Evolutionary conservation across 2,113 vertebrate genomes (phyloP), one percentile per base, ranked within the genome.

Genomic region (Tamias sibiricus): DNA sequence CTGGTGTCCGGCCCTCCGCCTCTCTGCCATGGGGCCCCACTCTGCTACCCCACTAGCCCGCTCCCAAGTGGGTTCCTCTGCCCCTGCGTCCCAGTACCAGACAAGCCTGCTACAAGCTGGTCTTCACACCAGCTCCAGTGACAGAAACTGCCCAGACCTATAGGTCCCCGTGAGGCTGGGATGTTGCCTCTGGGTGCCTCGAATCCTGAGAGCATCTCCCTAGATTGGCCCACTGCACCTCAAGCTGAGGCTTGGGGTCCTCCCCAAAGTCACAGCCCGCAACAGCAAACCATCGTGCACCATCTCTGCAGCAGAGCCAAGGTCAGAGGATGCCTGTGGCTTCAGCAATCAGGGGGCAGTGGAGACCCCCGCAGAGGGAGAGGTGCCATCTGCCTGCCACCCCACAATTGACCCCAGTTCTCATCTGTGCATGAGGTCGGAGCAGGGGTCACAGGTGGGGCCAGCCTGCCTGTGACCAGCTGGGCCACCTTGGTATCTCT

Each of bases 221-320:
- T 20, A 30, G 76, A 2, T 59, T 62, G 64, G 40, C 62, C 37
- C 49, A n/a, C 11, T 8, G 3, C 24, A 69, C 35, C 74, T 13
- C 13, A 28, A 80, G 30, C 37, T 49, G 74, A 95, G 81, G 57
- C 75, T 66, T 54, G 30, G 11, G 64, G 49, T 81, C 66, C 47
- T 14, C 13, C 42, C 32, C 42, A 88, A 83, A 87, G 32, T 19
- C 54, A 92, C 71, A 6, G 16, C 22, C 57, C 54, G 35, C 28
- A 24, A 17, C 64, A 42, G 37, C 52, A 66, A 52, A 62, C n/a
- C 35, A 64, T 28, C 1, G 1, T 22, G 69, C 17, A 0, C 0
- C 32, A 28, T 40, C 75, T 10, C 44, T 30, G 77, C 28, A 57
- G 72, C 62, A 22, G 22, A 7, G 30, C n/a, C 49, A 59, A 52